Evolutionary conservation across 2,797 vertebrate genomes (phyloP), one percentile per base, ranked within the genome.

Genomic region (Rhinophrynus dorsalis): DNA sequence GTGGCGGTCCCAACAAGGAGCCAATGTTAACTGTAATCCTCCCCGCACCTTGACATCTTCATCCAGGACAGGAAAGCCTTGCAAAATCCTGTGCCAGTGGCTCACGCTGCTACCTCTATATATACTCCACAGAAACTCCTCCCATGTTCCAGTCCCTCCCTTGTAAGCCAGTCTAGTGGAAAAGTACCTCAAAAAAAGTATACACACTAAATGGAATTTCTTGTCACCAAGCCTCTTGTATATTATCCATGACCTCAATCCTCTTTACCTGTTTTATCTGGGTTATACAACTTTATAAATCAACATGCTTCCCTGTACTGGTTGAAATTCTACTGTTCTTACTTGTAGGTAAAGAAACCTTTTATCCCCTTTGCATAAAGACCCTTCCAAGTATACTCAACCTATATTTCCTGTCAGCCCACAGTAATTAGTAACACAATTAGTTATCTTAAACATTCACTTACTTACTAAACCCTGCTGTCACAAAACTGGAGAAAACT

Each of bases 121-220:
- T 59, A 12, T 60, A 24, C 37, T n/a, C 13, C 47, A 54, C 74
- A 60, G 77, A 71, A 72, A 77, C 85, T 74, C 84, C 86, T 77
- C 80, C 80, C 35, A 2, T 3, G 5, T 37, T 13, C 10, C 6
- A 30, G n/a, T 30, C 15, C 27, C 78, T 68, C 77, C 74, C 77
- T 78, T 67, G 35, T 72, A 78, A 63, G 67, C 83, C 80, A 76
- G 77, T 80, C 85, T 80, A 81, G 71, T 83, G 85, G 83, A 84
- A 85, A 84, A 83, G 80, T 83, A 82, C 83, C 78, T 60, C 75
- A 78, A 73, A 76, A 83, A 79, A 81, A 80, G 78, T 20, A 9
- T 3, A 1, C 20, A 8, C 10, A 44, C 2, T 1, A 44, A 44
- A 5, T 9, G 7, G 3, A 44, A 44, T 44, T 18, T 18, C 15